phyloP scores from a whole-genome alignment of 2,797 vertebrate genomes.

The Craterocephalus amniculus region DNA sequence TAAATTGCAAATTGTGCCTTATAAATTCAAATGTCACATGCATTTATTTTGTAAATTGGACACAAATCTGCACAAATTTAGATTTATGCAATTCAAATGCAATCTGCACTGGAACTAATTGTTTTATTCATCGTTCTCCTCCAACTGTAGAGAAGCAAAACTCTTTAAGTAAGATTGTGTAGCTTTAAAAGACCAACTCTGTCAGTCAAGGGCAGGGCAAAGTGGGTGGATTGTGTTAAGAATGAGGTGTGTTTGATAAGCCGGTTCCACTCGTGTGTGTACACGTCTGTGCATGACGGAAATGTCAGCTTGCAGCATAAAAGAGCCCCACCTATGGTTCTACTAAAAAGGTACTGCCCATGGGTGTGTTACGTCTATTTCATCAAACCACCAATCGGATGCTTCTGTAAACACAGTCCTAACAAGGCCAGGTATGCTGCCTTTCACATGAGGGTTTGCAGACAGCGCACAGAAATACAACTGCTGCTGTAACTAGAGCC shows the following conservation, averaged over 20 bases:
- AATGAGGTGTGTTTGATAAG: slow-evolving; percentile 30
- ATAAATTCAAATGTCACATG: slow-evolving; percentile 10
- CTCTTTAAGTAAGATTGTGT: not conserved
- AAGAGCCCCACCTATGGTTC: slow-evolving; percentile 33
- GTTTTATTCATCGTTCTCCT: slow-evolving; percentile 8
- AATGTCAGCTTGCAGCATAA: slow-evolving; percentile 35
- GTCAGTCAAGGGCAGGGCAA: slow-evolving; percentile 47
- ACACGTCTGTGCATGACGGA: slow-evolving; percentile 42
- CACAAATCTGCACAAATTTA: slow-evolving; percentile 8
- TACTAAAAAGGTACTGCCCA: slow-evolving; percentile 35
- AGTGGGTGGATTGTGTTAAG: slow-evolving; percentile 30
- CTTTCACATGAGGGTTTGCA: slow-evolving; percentile 18
- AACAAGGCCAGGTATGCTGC: slow-evolving; percentile 23
- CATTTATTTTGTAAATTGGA: slow-evolving; percentile 14
- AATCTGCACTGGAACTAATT: slow-evolving; percentile 11
- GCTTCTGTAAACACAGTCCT: slow-evolving; percentile 39
- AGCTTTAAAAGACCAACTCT: slow-evolving; percentile 12
- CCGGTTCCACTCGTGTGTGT: not conserved
- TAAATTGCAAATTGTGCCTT: slow-evolving; percentile 5
- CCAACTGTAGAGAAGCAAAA: not conserved
- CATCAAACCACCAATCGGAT: slow-evolving; percentile 34
- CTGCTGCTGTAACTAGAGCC: slow-evolving; percentile 52
- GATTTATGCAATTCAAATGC: slow-evolving; percentile 21
- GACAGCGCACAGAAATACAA: slow-evolving; percentile 23
- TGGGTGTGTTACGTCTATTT: slow-evolving; percentile 48